Evolutionary conservation across 2,797 vertebrate species (phyloP).

Genomic region (Crypturellus tataupa): DNA sequence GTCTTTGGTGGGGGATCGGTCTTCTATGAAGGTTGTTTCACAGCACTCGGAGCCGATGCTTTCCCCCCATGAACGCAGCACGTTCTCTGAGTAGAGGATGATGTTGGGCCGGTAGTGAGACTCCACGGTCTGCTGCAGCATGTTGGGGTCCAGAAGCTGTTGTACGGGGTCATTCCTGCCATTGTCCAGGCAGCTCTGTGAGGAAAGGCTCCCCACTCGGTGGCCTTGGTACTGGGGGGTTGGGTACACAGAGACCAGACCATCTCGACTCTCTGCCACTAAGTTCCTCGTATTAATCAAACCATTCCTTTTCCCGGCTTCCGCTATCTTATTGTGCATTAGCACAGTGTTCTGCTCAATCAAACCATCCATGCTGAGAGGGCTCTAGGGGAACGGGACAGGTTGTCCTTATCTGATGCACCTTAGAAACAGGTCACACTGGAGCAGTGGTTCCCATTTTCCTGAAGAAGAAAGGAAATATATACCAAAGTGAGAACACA

Average conservation of each 20-base stretch:
- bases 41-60: constrained; percentile 85
- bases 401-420: background rate
- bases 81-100: constrained; percentile 88
- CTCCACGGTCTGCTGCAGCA: constrained; percentile 86
- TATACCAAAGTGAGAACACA: constrained; percentile 45
- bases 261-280: constrained; percentile 85
- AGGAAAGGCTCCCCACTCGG: constrained; percentile 68
- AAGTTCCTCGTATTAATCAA: constrained; percentile 89
- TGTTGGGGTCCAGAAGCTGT: constrained; percentile 89
- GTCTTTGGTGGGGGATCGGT: constrained; percentile 84
- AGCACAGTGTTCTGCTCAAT: constrained; percentile 78
- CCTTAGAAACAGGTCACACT: constrained; percentile 71
- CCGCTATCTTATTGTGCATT: constrained; percentile 74
- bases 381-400: background rate
- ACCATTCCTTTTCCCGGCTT: constrained; percentile 85
- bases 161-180: constrained; percentile 78
- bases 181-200: constrained; percentile 63
- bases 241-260: constrained; percentile 86
- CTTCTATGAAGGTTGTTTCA: constrained; percentile 94
- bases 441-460: constrained; percentile 75
- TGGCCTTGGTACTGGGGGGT: constrained; percentile 88
- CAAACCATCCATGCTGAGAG: constrained; percentile 82
- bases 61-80: constrained; percentile 87
- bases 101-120: constrained; percentile 87
- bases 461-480: constrained; percentile 75